Percentiles rank a stretch among this genome's conserved stretches.
phyloP scores from a whole-genome alignment of 1,140 invertebrate species.

The Achatina immaculata region DNA sequence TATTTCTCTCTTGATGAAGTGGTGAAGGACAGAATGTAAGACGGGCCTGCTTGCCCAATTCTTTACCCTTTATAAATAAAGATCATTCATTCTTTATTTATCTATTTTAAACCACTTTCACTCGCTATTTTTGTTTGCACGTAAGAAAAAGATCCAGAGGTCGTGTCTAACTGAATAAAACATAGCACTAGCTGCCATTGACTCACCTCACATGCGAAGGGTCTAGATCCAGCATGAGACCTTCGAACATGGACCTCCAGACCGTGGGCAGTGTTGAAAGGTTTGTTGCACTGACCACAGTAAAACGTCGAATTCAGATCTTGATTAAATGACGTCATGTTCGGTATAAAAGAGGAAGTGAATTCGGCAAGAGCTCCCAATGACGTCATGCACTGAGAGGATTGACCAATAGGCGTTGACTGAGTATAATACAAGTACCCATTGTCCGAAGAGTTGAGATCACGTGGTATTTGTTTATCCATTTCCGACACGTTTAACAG shows the following conservation, averaged over 20 bases:
- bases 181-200: too few species aligned
- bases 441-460: neutral
- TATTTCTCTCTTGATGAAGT: too few species aligned
- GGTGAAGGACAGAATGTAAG: too few species aligned
- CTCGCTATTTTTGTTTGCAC: too few species aligned
- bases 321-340: neutral
- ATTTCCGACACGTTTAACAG: neutral
- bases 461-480: neutral
- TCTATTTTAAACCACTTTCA: too few species aligned
- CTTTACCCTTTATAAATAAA: too few species aligned
- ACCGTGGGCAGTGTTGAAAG: slow-evolving; percentile 96
- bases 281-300: slow-evolving; percentile 97
- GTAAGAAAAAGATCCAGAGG: too few species aligned
- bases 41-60: too few species aligned
- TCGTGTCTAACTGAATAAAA: too few species aligned
- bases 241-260: slow-evolving; percentile 89
- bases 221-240: slow-evolving; percentile 94
- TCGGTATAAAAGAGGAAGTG: slow-evolving; percentile 14
- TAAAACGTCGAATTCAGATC: slow-evolving; percentile 78
- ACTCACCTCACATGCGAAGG: slow-evolving; percentile 89
- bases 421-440: neutral
- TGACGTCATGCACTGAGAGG: neutral
- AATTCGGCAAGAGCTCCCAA: neutral
- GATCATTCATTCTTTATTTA: too few species aligned
- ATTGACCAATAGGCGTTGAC: neutral